Conservation (phyloP, 2,888 invertebrate genomes). For the Orthosia gracilis region DNA sequence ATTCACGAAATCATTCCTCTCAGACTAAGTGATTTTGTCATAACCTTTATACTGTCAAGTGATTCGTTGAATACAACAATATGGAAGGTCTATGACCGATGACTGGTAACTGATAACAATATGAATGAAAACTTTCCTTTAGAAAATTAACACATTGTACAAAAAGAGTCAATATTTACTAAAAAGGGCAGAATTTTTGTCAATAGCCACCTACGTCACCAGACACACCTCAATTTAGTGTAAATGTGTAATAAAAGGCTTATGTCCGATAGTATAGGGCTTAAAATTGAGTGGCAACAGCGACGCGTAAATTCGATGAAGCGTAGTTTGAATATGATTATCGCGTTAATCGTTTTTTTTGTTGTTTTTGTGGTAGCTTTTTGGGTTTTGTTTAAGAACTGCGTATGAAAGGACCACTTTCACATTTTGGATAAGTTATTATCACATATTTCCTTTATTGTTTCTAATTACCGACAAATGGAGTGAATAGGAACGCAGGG, state of each 20-base stretch:
- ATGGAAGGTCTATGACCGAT: neutral
- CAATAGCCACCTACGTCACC: constrained; percentile 39
- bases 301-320: constrained; percentile 8
- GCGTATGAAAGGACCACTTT: neutral
- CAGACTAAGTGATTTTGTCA: neutral
- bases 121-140: constrained; percentile 41
- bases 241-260: neutral
- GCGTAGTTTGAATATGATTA: constrained; percentile 1
- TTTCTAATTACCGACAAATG: no score
- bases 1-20: neutral
- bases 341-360: constrained; percentile 5
- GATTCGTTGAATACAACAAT: constrained; percentile 2
- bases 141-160: constrained; percentile 10
- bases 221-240: constrained; percentile 32
- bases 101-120: neutral
- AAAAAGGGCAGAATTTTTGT: constrained; percentile 24
- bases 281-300: constrained; percentile 15
- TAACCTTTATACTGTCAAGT: constrained; percentile 6
- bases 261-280: neutral
- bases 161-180: constrained; percentile 43
- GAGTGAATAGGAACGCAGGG: no score
- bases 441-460: no score
- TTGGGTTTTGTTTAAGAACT: neutral
- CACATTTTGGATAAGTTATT: neutral
- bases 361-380: neutral